Conservation (phyloP, 2,888 invertebrate species). For the Eupithecia dodoneata region DNA sequence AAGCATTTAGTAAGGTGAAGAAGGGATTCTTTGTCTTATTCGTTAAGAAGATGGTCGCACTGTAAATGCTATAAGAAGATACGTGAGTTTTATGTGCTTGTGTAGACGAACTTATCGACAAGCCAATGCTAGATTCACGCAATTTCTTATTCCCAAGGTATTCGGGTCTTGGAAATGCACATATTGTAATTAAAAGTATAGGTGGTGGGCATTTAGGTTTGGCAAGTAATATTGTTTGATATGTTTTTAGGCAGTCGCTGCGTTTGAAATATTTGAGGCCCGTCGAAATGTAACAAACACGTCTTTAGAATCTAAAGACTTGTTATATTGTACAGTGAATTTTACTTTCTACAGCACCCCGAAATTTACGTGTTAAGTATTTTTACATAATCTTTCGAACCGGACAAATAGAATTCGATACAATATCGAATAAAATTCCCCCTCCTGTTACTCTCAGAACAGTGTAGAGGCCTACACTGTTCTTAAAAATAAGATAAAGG, state of each 20-base stretch:
- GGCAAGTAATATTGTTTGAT: neutral
- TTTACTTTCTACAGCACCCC: neutral
- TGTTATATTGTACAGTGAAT: neutral
- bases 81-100: constrained; percentile 16
- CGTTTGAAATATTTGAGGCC: neutral
- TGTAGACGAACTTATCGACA: constrained; percentile 1
- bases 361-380: neutral
- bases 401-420: neutral
- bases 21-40: neutral
- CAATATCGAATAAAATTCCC: neutral
- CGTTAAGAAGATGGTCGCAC: neutral
- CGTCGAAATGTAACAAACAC: neutral
- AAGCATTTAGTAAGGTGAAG: too few relatives aligned
- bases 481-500: too few relatives aligned
- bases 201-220: neutral
- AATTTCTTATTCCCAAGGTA: constrained; percentile 8
- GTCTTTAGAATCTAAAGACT: neutral
- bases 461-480: neutral
- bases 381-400: neutral
- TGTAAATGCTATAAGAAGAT: constrained; percentile 3
- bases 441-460: too few relatives aligned
- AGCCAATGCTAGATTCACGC: constrained; percentile 8
- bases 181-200: neutral
- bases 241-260: neutral
- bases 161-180: constrained; percentile 16